A percentile compares a stretch with the other conserved stretches of the same genome.
phyloP scores from a whole-genome alignment of 2,888 invertebrate species.

The Ormyrus pomaceus region DNA sequence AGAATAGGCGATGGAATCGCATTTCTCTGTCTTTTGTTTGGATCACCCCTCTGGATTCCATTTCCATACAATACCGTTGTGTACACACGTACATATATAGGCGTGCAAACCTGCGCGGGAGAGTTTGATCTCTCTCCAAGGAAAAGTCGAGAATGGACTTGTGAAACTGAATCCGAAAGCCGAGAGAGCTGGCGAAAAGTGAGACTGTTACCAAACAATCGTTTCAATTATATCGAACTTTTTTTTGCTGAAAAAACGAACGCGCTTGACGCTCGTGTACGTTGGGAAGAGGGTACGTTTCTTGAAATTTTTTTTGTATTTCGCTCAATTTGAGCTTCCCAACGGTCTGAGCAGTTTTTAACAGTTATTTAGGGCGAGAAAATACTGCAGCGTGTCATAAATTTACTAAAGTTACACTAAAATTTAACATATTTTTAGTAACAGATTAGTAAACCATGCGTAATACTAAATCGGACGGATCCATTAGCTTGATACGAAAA shows the following conservation, averaged over 20 bases:
- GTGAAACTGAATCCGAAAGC: slow-evolving; percentile 33
- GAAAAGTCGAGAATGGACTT: slow-evolving; percentile 30
- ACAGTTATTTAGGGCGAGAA: no score
- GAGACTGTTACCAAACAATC: slow-evolving; percentile 39
- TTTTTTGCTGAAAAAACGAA: slow-evolving; percentile 19
- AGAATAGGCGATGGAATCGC: slow-evolving; percentile 30
- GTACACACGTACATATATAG: background rate
- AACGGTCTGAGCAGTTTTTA: no score
- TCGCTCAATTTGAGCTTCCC: no score
- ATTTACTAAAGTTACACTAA: no score
- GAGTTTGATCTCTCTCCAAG: slow-evolving; percentile 10
- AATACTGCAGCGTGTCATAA: no score
- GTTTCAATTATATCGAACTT: slow-evolving; percentile 22
- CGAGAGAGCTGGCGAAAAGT: background rate
- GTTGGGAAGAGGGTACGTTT: background rate
- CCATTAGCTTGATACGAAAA: no score
- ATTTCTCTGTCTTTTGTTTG: slow-evolving; percentile 26
- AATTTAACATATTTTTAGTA: no score
- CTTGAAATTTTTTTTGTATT: background rate
- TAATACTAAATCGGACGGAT: no score
- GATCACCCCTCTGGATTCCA: slow-evolving; percentile 26
- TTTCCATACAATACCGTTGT: slow-evolving; percentile 26
- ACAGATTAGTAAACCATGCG: no score
- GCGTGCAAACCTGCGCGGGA: background rate
- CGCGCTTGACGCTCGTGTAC: background rate